phyloP scores from a whole-genome alignment of 2,888 invertebrate genomes.

The Phalera bucephala region DNA sequence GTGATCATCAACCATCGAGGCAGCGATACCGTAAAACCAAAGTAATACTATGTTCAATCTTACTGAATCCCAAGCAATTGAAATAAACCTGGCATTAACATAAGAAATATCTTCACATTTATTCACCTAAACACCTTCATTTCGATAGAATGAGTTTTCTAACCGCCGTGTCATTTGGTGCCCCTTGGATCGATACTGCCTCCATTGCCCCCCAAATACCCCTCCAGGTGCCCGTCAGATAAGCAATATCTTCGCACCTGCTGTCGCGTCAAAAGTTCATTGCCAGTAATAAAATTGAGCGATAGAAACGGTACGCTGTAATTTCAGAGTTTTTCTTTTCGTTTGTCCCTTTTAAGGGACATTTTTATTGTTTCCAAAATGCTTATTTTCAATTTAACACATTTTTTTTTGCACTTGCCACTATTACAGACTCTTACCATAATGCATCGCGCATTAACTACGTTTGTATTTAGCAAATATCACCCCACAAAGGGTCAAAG shows the following conservation, averaged over 20 bases:
- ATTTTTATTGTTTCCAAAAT: not conserved
- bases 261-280: slow-evolving; percentile 35
- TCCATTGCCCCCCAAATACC: not conserved
- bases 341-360: not conserved
- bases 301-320: not conserved
- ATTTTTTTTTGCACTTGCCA: too few relatives aligned
- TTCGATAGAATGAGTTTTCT: slow-evolving; percentile 11
- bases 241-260: slow-evolving; percentile 55
- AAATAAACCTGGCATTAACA: too few relatives aligned
- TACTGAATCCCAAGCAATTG: too few relatives aligned
- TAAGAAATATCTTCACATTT: too few relatives aligned
- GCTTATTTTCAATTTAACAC: too few relatives aligned
- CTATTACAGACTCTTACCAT: too few relatives aligned
- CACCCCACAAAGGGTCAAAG: too few relatives aligned
- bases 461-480: too few relatives aligned
- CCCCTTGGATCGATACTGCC: slow-evolving; percentile 5
- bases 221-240: slow-evolving; percentile 36
- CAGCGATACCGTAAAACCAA: too few relatives aligned
- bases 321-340: not conserved
- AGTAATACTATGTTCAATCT: too few relatives aligned
- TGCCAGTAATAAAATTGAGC: slow-evolving; percentile 4
- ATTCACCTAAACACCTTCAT: slow-evolving; percentile 17
- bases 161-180: slow-evolving; percentile 25
- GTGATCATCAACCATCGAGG: too few relatives aligned
- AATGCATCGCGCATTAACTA: too few relatives aligned